phyloP scores from a whole-genome alignment of 2,797 vertebrate species.

The Eospalax fontanierii region DNA sequence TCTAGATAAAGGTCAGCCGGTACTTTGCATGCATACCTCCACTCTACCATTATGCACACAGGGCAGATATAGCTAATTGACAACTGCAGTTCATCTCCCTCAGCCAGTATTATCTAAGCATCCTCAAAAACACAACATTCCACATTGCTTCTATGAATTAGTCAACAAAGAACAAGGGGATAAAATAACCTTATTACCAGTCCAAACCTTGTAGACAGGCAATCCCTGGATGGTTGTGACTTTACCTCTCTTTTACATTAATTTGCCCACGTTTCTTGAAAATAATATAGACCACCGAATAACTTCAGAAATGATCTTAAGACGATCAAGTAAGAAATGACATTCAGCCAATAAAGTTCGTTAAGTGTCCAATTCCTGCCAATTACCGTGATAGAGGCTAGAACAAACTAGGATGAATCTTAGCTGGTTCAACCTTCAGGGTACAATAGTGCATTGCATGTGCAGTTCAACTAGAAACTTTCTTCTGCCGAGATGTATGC shows the following conservation, averaged over 20 bases:
- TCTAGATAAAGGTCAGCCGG: constrained; percentile 34
- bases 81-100: neutral
- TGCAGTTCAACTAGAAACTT: neutral
- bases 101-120: neutral
- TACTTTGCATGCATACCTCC: neutral
- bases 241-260: neutral
- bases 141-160: neutral
- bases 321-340: neutral
- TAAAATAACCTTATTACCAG: neutral
- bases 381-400: neutral
- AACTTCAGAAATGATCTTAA: constrained; percentile 33
- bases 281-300: neutral
- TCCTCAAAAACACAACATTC: neutral
- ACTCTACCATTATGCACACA: neutral
- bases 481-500: neutral
- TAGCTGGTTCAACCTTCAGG: neutral
- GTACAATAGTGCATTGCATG: neutral
- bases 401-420: neutral
- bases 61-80: neutral
- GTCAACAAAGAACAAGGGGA: neutral
- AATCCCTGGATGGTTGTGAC: neutral
- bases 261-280: neutral
- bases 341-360: neutral
- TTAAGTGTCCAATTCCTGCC: neutral
- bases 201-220: neutral